Conservation (phyloP, 2,888 invertebrate genomes). For the Hipparchia semele region DNA sequence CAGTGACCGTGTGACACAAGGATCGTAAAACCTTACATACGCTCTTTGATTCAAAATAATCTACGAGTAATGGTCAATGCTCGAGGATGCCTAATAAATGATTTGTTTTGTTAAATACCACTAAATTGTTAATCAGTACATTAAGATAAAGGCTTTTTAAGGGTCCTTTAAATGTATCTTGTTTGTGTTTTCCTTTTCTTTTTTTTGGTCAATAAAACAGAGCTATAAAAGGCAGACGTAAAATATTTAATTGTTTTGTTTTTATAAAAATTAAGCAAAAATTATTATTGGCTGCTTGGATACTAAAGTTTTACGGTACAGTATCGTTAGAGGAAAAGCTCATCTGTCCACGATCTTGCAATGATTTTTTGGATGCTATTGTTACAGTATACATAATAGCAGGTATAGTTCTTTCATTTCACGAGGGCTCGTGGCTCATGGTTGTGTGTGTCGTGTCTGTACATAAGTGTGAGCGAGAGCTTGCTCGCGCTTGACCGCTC, state of each 20-base stretch:
- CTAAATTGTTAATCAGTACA: conserved; percentile 31
- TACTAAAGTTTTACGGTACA: no score
- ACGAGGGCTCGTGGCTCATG: no score
- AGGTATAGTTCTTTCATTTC: no score
- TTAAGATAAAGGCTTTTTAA: conserved; percentile 21
- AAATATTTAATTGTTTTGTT: background rate
- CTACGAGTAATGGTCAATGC: conserved; percentile 41
- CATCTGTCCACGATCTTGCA: no score
- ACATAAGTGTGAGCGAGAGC: no score
- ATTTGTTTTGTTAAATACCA: conserved; percentile 30
- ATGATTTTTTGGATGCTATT: no score
- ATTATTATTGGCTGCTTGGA: no score
- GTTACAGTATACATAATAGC: no score
- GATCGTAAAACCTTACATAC: conserved; percentile 43
- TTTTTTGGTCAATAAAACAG: background rate
- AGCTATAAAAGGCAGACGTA: background rate
- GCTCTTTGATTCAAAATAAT: conserved; percentile 41
- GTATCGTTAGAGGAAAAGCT: no score
- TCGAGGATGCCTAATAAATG: conserved; percentile 26
- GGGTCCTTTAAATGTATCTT: conserved; percentile 10
- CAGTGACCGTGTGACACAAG: conserved; percentile 33
- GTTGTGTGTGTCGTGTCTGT: no score
- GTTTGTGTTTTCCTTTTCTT: background rate
- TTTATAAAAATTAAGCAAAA: background rate
- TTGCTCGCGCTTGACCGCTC: no score